Percentiles rank a stretch among this genome's conserved stretches.
Conservation (phyloP, 1,140 invertebrate species). For the Aphis craccivora region DNA sequence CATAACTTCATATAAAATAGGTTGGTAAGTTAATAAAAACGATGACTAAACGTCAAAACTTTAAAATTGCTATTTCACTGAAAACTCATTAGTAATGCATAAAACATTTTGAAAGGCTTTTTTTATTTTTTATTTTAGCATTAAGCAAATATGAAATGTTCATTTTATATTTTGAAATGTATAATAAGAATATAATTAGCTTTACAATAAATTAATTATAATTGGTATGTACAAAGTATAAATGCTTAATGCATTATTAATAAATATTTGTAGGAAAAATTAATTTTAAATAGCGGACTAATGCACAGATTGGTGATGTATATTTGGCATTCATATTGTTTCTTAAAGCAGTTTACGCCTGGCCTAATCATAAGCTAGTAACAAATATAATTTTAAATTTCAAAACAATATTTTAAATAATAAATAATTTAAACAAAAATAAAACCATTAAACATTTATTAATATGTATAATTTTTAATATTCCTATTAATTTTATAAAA, state of each 20-base stretch:
- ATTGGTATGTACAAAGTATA: not conserved
- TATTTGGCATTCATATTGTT: not conserved
- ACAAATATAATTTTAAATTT: not conserved
- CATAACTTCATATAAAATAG: not conserved
- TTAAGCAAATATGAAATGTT: constrained; percentile 12
- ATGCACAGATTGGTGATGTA: not conserved
- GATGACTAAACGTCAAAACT: constrained; percentile 23
- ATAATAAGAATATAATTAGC: not conserved
- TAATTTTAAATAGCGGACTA: not conserved
- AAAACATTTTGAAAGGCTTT: not conserved
- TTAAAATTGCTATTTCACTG: not conserved
- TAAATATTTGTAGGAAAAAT: not conserved
- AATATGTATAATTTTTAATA: too few species aligned
- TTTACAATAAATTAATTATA: not conserved
- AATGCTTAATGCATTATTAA: not conserved
- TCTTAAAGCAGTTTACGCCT: not conserved
- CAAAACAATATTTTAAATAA: not conserved
- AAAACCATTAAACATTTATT: not conserved
- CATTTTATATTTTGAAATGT: not conserved
- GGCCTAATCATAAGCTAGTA: not conserved
- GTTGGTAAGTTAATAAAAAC: not conserved
- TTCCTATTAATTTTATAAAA: too few species aligned
- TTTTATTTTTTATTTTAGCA: not conserved
- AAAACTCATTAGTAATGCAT: constrained; percentile 37
- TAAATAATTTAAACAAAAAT: not conserved